Conservation (phyloP, 2,113 vertebrate genomes). For the Tursiops truncatus region DNA sequence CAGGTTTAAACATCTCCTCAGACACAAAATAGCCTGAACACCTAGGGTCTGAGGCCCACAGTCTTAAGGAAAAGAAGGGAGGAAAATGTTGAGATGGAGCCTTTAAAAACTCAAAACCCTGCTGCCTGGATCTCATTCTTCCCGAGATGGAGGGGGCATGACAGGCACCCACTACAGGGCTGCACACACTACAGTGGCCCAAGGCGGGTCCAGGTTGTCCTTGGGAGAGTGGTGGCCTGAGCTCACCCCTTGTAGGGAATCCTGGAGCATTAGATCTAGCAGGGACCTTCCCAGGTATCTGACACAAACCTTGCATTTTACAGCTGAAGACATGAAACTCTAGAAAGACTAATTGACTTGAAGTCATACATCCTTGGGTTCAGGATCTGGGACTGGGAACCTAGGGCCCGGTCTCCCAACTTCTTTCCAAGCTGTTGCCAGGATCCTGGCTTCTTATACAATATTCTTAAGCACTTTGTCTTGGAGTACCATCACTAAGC, state of each 20-base stretch:
- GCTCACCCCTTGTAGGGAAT: background rate
- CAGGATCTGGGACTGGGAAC: background rate
- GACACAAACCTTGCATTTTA: background rate
- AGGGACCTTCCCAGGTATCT: background rate
- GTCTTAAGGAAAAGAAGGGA: background rate
- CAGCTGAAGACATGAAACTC: background rate
- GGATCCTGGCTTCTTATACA: background rate
- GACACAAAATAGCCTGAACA: background rate
- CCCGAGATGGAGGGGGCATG: background rate
- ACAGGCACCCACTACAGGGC: background rate
- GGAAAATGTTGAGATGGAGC: background rate
- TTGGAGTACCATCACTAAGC: background rate
- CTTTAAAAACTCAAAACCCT: background rate
- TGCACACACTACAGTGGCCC: rapidly evolving
- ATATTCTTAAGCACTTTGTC: background rate
- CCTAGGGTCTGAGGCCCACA: background rate
- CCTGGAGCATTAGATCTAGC: background rate
- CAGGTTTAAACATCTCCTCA: background rate
- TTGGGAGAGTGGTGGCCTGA: background rate
- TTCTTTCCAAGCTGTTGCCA: background rate
- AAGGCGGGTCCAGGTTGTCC: background rate
- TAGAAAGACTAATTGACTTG: background rate
- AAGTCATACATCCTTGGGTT: background rate
- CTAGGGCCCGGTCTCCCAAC: background rate
- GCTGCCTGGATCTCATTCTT: background rate